These are phyloP conservation scores for Limnodromus scolopaceus DNA, from an alignment of 2,797 vertebrate species.

Conservation along the genomic window DNA sequence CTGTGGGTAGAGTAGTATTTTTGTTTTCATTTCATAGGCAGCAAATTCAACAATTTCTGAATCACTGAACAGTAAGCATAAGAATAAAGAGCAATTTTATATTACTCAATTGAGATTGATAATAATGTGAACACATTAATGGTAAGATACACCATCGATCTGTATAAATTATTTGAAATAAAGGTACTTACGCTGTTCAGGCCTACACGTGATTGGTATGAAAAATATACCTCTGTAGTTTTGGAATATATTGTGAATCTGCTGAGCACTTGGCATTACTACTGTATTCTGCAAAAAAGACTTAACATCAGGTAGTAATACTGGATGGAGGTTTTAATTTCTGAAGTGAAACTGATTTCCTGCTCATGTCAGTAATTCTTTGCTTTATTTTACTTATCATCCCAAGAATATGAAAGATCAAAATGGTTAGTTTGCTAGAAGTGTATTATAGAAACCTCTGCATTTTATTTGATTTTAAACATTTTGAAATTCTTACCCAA, in stretches of 20 bases:
- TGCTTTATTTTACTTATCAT: background rate
- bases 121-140: background rate
- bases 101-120: background rate
- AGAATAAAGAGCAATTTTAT: background rate
- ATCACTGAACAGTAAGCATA: background rate
- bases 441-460: background rate
- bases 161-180: background rate
- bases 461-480: background rate
- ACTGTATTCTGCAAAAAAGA: background rate
- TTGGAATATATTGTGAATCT: background rate
- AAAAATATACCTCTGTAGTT: background rate
- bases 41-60: background rate
- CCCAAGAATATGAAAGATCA: no score
- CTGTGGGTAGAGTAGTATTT: background rate
- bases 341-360: background rate
- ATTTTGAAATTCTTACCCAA: background rate
- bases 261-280: background rate
- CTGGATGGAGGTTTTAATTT: background rate
- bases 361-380: background rate
- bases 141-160: background rate
- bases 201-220: background rate
- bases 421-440: background rate
- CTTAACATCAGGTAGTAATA: background rate
- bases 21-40: background rate
- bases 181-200: background rate